Conservation (phyloP, 2,113 vertebrate species). For the Oxygymnocypris stewartii region DNA sequence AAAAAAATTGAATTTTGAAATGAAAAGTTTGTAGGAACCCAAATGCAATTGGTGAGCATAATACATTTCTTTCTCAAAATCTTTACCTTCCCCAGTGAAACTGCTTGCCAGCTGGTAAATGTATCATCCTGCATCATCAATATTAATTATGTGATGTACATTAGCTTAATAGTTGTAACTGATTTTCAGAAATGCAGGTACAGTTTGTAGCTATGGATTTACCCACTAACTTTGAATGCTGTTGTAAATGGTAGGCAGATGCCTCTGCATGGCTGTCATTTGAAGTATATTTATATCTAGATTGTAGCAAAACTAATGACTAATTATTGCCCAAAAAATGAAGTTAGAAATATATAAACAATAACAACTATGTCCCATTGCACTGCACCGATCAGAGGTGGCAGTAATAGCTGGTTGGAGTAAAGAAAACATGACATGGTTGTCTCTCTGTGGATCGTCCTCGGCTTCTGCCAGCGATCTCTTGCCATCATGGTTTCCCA, state of each 20-base stretch:
- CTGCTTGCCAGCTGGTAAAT: neutral
- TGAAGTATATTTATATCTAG: neutral
- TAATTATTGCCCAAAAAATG: neutral
- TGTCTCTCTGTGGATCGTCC: slow-evolving; percentile 43
- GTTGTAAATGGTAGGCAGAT: neutral
- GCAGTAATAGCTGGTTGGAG: slow-evolving; percentile 31
- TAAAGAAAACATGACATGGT: slow-evolving; percentile 37
- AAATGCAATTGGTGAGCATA: neutral
- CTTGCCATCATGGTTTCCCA: slow-evolving; percentile 51
- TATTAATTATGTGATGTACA: slow-evolving; percentile 14
- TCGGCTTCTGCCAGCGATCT: slow-evolving; percentile 45
- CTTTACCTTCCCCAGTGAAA: neutral
- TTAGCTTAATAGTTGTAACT: slow-evolving; percentile 2
- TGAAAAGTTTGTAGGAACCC: neutral
- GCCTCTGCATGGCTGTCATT: neutral
- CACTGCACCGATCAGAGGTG: slow-evolving; percentile 24
- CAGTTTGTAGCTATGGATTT: slow-evolving; percentile 12
- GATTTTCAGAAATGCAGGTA: slow-evolving; percentile 1
- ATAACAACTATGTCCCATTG: neutral
- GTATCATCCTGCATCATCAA: neutral
- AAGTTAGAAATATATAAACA: neutral
- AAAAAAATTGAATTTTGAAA: too few species aligned
- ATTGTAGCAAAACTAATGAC: neutral
- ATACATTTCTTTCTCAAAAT: neutral
- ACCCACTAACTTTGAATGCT: slow-evolving; percentile 4